Conservation (phyloP, 2,888 invertebrate genomes). For the Tupiocoris notatus region DNA sequence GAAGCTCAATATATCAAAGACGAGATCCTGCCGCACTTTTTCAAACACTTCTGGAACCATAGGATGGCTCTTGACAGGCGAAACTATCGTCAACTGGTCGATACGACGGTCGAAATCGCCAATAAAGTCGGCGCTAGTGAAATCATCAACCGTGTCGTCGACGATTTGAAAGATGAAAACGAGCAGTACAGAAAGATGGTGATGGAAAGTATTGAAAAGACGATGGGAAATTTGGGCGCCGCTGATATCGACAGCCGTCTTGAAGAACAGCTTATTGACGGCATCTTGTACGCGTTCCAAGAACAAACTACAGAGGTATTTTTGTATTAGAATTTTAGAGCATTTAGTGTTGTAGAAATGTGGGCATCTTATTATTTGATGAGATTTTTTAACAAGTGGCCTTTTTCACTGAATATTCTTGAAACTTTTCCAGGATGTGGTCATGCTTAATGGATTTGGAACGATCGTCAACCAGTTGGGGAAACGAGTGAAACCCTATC, state of each 20-base stretch:
- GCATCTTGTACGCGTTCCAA: conserved; percentile 98
- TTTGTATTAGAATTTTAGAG: background rate
- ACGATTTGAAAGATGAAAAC: conserved; percentile 98
- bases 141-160: conserved; percentile 97
- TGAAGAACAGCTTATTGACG: conserved; percentile 98
- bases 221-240: conserved; percentile 95
- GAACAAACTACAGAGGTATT: conserved; percentile 96
- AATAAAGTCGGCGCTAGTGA: conserved; percentile 99
- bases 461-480: conserved; percentile 97
- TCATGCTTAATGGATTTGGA: conserved; percentile 99
- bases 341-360: background rate
- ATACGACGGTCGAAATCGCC: conserved; percentile 99
- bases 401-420: too few relatives aligned
- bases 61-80: conserved; percentile 98
- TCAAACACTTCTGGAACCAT: conserved; percentile 99
- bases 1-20: conserved; percentile 99
- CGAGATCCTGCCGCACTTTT: conserved; percentile 97
- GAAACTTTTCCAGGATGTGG: conserved; percentile 87
- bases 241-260: conserved; percentile 96
- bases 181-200: conserved; percentile 99
- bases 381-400: too few relatives aligned
- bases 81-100: conserved; percentile 92
- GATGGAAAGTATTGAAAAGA: conserved; percentile 99
- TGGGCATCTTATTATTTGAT: background rate
- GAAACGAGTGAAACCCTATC: conserved; percentile 95